Evolutionary conservation across 1,140 invertebrate species (phyloP).

Genomic region (Pteromalus puparum): DNA sequence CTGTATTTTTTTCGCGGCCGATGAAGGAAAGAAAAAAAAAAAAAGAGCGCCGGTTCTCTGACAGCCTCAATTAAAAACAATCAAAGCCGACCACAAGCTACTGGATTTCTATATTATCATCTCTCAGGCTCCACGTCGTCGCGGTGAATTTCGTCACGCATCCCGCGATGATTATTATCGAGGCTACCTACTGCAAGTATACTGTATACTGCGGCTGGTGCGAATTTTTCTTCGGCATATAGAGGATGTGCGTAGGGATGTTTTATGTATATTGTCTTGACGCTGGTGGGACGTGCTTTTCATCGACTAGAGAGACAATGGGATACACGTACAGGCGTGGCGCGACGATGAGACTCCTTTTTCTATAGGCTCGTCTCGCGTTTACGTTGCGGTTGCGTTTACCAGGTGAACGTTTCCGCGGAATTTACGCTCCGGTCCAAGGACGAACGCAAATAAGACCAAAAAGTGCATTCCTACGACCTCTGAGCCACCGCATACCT

Average conservation of each 20-base stretch:
- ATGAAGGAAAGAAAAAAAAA: conserved; percentile 2
- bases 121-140: not conserved
- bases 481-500: not conserved
- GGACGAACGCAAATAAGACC: not conserved
- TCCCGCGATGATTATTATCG: conserved; percentile 36
- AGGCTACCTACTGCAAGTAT: too few species aligned
- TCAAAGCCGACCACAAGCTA: conserved; percentile 11
- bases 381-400: not conserved
- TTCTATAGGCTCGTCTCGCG: not conserved
- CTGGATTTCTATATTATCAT: not conserved
- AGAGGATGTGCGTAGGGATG: conserved; percentile 2
- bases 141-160: conserved; percentile 10
- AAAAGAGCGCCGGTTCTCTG: not conserved
- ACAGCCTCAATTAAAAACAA: conserved; percentile 7
- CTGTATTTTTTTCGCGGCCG: not conserved
- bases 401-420: not conserved
- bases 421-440: not conserved
- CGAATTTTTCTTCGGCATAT: too few species aligned
- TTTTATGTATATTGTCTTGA: conserved; percentile 16
- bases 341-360: not conserved
- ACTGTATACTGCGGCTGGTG: too few species aligned
- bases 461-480: not conserved
- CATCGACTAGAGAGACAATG: not conserved
- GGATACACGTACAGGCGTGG: too few species aligned
- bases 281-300: not conserved